phyloP scores from a whole-genome alignment of 2,797 vertebrate species.

The Rhinichthys osculus region DNA sequence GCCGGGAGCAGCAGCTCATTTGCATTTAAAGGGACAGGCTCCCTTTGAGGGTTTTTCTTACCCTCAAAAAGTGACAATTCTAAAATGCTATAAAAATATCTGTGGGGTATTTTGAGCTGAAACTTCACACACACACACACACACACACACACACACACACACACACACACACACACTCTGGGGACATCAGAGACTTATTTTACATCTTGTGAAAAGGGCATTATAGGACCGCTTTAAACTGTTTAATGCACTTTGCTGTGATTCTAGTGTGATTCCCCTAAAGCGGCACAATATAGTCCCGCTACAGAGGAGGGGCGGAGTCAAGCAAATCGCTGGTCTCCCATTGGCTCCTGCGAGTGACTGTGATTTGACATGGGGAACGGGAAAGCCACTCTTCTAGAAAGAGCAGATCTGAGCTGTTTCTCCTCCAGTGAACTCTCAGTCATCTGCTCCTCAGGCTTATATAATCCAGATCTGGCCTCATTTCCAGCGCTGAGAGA shows the following conservation, averaged over 20 bases:
- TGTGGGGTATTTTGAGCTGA: too few relatives aligned
- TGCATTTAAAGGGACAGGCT: too few relatives aligned
- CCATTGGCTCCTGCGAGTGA: not conserved
- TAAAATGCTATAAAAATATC: too few relatives aligned
- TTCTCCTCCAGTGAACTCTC: conserved; percentile 68
- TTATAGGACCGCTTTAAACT: too few relatives aligned
- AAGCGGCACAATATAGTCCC: not conserved
- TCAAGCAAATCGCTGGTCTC: not conserved
- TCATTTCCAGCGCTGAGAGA: conserved; percentile 73
- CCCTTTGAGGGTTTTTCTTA: too few relatives aligned
- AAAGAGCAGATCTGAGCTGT: conserved; percentile 47
- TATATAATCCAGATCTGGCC: conserved; percentile 83
- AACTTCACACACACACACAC: too few relatives aligned
- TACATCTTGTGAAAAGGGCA: too few relatives aligned
- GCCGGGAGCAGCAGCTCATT: too few relatives aligned
- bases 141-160: too few relatives aligned
- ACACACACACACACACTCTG: too few relatives aligned
- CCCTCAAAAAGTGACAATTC: too few relatives aligned
- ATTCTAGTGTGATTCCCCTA: not conserved
- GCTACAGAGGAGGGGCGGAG: not conserved
- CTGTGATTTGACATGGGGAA: not conserved
- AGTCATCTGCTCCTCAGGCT: conserved; percentile 77
- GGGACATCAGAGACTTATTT: too few relatives aligned
- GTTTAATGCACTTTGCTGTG: not conserved
- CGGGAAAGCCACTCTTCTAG: not conserved